Evolutionary conservation across 2,888 invertebrate genomes (phyloP).

Genomic region (Pyrrhia umbra): DNA sequence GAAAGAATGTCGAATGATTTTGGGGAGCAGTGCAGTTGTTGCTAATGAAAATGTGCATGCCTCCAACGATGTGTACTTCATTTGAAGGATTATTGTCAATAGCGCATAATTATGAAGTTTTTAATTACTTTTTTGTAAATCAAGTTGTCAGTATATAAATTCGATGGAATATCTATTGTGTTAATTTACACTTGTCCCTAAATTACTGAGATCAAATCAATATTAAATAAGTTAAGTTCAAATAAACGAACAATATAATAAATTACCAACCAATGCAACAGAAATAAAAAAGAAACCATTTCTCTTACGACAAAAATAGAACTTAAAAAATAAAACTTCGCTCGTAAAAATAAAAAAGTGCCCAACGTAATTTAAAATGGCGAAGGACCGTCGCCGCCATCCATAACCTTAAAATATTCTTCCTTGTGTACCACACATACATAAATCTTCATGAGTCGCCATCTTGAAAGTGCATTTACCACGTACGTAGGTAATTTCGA

Average conservation of each 20-base stretch:
- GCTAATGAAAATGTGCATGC: background rate
- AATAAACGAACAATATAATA: slow-evolving; percentile 17
- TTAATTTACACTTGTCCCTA: too few species aligned
- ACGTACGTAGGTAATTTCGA: slow-evolving; percentile 69
- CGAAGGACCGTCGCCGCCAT: slow-evolving; percentile 49
- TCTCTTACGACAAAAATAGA: slow-evolving; percentile 35
- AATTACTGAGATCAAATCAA: too few species aligned
- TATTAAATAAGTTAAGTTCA: background rate
- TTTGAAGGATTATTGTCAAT: too few species aligned
- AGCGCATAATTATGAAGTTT: too few species aligned
- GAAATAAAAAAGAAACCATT: slow-evolving; percentile 34
- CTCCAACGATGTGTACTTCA: too few species aligned
- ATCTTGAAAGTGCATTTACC: slow-evolving; percentile 75
- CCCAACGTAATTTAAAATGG: slow-evolving; percentile 57
- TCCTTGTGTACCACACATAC: slow-evolving; percentile 55
- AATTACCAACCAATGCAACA: background rate
- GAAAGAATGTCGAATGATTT: slow-evolving; percentile 32
- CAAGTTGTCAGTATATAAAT: too few species aligned
- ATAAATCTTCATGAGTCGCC: slow-evolving; percentile 70
- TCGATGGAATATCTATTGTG: too few species aligned
- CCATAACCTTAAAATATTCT: slow-evolving; percentile 65
- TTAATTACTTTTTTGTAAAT: too few species aligned
- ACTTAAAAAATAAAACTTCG: slow-evolving; percentile 51
- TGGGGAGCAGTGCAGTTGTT: background rate
- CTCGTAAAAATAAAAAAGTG: slow-evolving; percentile 48